phyloP scores from a whole-genome alignment of 2,888 invertebrate species.

The Watsonalla cultraria region DNA sequence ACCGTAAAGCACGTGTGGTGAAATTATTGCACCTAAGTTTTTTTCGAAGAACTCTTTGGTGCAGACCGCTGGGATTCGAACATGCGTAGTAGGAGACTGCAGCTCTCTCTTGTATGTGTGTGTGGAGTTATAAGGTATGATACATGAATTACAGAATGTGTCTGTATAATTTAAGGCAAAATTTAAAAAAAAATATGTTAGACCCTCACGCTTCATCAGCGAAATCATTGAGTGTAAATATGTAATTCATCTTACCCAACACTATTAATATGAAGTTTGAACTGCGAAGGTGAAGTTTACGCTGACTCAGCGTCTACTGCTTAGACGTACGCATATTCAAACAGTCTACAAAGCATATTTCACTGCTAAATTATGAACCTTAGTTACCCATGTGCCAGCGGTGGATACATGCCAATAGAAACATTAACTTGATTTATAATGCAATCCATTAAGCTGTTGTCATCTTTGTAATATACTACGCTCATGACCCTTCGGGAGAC shows the following conservation, averaged over 20 bases:
- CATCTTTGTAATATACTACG: background rate
- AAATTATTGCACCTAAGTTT: no score
- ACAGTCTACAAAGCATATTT: background rate
- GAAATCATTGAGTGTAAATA: background rate
- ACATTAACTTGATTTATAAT: conserved; percentile 3
- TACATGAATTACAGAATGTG: no score
- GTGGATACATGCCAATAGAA: conserved; percentile 2
- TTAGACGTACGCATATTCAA: background rate
- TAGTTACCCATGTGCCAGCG: conserved; percentile 1
- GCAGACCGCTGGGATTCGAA: no score
- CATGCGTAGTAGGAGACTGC: no score
- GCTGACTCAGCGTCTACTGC: background rate
- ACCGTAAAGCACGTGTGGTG: no score
- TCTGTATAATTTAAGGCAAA: no score
- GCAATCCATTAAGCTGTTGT: background rate
- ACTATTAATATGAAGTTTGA: background rate
- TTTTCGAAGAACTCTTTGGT: no score
- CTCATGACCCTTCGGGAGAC: background rate
- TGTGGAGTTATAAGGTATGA: no score
- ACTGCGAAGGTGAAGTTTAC: background rate
- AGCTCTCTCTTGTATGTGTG: no score
- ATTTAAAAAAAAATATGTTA: no score
- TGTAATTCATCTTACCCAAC: background rate
- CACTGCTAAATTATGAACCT: conserved; percentile 1
- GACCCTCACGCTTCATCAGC: no score